A percentile compares a stretch with the other conserved stretches of the same genome.
phyloP scores from a whole-genome alignment of 2,888 invertebrate species.

The Mermis nigrescens region DNA sequence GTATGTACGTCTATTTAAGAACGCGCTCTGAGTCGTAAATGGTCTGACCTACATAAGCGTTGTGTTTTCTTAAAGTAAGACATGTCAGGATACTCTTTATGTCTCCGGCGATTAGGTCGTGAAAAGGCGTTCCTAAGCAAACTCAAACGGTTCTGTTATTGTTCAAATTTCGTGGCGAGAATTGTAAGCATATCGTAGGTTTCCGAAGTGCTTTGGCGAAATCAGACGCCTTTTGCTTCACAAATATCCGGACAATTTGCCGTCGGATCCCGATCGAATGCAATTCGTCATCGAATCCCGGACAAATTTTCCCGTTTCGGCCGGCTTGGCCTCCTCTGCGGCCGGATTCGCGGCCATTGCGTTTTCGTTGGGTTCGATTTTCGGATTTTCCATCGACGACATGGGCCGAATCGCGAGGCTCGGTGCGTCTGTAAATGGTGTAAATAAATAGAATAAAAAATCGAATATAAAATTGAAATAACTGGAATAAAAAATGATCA shows the following conservation, averaged over 20 bases:
- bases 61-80: no score
- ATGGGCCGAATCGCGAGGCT: conserved; percentile 23
- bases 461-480: background rate
- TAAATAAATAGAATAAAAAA: background rate
- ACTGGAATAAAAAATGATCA: no score
- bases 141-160: no score
- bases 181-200: no score
- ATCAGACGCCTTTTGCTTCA: background rate
- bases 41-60: no score
- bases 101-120: no score
- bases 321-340: conserved; percentile 90
- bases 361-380: conserved; percentile 21
- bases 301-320: conserved; percentile 96
- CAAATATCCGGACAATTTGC: background rate
- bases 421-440: conserved; percentile 13
- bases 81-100: no score
- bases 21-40: no score
- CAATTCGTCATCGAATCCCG: conserved; percentile 36
- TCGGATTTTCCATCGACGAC: conserved; percentile 23
- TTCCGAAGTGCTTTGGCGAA: background rate
- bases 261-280: background rate
- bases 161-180: no score
- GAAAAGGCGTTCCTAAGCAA: no score
- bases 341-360: conserved; percentile 63
- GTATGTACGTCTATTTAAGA: no score